Percentiles rank a stretch among this genome's conserved stretches.
phyloP scores from a whole-genome alignment of 2,113 vertebrate genomes.

The Chloropsis hardwickii region DNA sequence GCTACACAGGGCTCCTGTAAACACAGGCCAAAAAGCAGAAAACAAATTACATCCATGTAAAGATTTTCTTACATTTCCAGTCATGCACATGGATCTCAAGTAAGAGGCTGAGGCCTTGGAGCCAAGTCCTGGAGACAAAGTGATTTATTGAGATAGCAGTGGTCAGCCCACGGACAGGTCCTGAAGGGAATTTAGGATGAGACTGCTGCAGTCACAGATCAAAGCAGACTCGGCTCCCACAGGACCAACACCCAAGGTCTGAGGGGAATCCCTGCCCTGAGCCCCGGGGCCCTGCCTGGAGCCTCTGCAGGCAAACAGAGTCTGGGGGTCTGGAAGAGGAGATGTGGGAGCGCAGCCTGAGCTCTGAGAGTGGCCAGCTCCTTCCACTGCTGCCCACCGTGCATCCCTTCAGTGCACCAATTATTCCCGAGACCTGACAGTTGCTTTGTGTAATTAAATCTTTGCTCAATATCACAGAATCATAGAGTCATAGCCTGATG shows the following conservation, averaged over 20 bases:
- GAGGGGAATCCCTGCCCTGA: not conserved
- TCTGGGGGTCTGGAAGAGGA: accelerated
- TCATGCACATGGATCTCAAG: accelerated
- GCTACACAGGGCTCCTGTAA: not conserved
- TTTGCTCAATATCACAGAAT: not conserved
- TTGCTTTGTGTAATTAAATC: not conserved
- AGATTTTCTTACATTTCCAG: not conserved
- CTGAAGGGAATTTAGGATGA: not conserved
- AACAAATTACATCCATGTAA: not conserved
- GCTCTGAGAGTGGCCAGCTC: not conserved
- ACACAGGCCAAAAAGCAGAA: not conserved
- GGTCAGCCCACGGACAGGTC: not conserved
- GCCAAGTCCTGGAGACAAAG: no score
- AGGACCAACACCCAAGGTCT: not conserved
- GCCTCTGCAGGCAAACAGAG: not conserved
- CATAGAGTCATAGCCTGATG: not conserved
- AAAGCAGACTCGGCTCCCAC: accelerated
- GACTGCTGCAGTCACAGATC: accelerated
- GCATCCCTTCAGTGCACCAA: not conserved
- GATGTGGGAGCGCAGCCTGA: not conserved
- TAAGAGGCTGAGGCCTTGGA: not conserved
- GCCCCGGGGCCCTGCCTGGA: not conserved
- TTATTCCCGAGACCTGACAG: no score
- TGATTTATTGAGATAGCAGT: not conserved
- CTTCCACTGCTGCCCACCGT: no score